phyloP scores from a whole-genome alignment of 2,113 vertebrate species.

The Lycaon pictus region DNA sequence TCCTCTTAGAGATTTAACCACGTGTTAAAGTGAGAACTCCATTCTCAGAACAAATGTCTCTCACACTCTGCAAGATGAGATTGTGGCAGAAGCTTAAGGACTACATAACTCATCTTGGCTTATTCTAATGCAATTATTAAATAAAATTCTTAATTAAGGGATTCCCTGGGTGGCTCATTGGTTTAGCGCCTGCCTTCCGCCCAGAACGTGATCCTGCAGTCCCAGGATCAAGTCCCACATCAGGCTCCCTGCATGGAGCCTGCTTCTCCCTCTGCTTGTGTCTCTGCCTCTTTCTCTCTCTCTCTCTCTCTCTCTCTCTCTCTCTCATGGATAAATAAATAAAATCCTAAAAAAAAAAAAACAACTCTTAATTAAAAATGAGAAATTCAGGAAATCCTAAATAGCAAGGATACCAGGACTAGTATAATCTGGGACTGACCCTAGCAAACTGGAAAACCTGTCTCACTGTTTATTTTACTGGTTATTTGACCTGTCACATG shows the following conservation, averaged over 20 bases:
- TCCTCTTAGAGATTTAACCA: conserved; percentile 59
- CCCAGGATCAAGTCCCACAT: no score
- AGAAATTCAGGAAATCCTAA: not conserved
- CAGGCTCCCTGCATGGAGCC: no score
- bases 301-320: no score
- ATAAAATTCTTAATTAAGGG: not conserved
- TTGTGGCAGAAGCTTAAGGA: not conserved
- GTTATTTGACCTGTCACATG: no score
- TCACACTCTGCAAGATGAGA: not conserved
- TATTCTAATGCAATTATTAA: not conserved
- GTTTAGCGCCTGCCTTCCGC: no score
- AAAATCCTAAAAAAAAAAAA: no score
- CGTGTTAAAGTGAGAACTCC: conserved; percentile 67
- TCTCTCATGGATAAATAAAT: no score
- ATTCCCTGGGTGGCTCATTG: no score
- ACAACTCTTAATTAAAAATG: not conserved
- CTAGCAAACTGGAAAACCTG: not conserved
- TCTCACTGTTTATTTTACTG: not conserved
- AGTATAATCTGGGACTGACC: not conserved
- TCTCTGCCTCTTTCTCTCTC: no score
- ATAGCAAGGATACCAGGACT: not conserved
- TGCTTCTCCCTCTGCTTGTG: no score
- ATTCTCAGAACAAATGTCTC: conserved; percentile 51
- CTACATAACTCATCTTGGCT: not conserved
- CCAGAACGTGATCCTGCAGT: no score